Conservation (phyloP, 1,140 invertebrate genomes). For the Brachionus paranguensis region DNA sequence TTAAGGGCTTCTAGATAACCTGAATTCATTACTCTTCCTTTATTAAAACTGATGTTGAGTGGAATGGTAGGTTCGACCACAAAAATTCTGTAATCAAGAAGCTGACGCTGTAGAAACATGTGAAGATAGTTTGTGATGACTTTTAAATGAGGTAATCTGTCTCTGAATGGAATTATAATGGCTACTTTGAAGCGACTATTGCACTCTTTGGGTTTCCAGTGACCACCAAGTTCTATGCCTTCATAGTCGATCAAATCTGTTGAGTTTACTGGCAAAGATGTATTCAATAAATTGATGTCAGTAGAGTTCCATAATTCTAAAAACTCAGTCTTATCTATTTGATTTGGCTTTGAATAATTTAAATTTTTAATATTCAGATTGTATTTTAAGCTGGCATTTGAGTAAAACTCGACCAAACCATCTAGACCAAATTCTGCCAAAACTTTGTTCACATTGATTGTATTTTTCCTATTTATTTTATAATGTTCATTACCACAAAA, state of each 20-base stretch:
- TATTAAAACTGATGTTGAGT: not conserved
- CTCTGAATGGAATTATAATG: slow-evolving; percentile 49
- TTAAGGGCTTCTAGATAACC: slow-evolving; percentile 21
- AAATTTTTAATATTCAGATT: not conserved
- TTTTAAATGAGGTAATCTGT: slow-evolving; percentile 54
- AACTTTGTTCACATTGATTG: not conserved
- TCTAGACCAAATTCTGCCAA: not conserved
- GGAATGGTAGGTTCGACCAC: slow-evolving; percentile 46
- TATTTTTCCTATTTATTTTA: not conserved
- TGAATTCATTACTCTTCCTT: slow-evolving; percentile 33
- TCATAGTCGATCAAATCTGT: not conserved
- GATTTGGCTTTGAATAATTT: not conserved
- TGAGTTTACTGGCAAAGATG: not conserved
- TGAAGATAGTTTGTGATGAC: slow-evolving; percentile 49
- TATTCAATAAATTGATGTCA: not conserved
- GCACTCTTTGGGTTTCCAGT: slow-evolving; percentile 44
- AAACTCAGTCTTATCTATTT: not conserved
- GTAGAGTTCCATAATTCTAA: not conserved
- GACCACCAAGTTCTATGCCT: slow-evolving; percentile 42
- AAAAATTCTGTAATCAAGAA: slow-evolving; percentile 50
- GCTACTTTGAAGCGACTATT: slow-evolving; percentile 46
- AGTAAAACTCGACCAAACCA: not conserved
- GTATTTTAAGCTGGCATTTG: not conserved
- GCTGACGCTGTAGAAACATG: slow-evolving; percentile 48
- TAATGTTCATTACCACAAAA: not conserved